phyloP scores from a whole-genome alignment of 2,888 invertebrate genomes.

The Baronia brevicornis region DNA sequence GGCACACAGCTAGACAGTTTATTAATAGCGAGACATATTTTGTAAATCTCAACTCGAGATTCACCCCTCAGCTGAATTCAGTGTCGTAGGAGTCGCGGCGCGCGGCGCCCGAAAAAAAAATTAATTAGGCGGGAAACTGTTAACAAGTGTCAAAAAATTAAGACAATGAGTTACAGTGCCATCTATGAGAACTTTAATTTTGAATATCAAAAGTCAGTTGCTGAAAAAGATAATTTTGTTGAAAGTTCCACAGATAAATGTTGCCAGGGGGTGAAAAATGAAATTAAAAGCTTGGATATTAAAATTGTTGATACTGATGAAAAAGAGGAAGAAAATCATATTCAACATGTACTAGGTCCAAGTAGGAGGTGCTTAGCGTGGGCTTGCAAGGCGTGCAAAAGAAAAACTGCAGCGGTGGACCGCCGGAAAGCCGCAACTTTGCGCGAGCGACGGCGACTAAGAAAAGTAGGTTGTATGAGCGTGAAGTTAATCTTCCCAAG shows the following conservation, averaged over 20 bases:
- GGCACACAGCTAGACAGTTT: slow-evolving; percentile 49
- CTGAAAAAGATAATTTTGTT: slow-evolving; percentile 23
- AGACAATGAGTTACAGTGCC: slow-evolving; percentile 49
- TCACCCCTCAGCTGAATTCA: slow-evolving; percentile 60
- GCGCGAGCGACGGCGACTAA: slow-evolving; percentile 91
- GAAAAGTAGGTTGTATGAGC: slow-evolving; percentile 82
- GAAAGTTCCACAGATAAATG: slow-evolving; percentile 27
- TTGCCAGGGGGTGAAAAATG: slow-evolving; percentile 51
- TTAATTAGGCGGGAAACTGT: slow-evolving; percentile 19
- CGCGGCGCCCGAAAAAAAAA: slow-evolving; percentile 59
- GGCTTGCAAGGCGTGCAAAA: slow-evolving; percentile 98
- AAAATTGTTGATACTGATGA: slow-evolving; percentile 26
- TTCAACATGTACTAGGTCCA: slow-evolving; percentile 69
- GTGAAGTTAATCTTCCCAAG: slow-evolving; percentile 7
- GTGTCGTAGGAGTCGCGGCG: slow-evolving; percentile 52
- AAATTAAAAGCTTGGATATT: slow-evolving; percentile 32
- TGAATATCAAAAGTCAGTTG: slow-evolving; percentile 36
- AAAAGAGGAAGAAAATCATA: slow-evolving; percentile 45
- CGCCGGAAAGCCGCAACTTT: slow-evolving; percentile 97
- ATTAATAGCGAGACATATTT: slow-evolving; percentile 70
- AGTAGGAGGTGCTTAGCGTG: slow-evolving; percentile 91
- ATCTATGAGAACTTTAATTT: slow-evolving; percentile 41
- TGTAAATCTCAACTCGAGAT: slow-evolving; percentile 56
- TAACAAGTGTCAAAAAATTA: slow-evolving; percentile 16
- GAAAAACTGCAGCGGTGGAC: slow-evolving; percentile 96